phyloP scores from a whole-genome alignment of 1,140 invertebrate genomes.

The Heliconius nattereri region DNA sequence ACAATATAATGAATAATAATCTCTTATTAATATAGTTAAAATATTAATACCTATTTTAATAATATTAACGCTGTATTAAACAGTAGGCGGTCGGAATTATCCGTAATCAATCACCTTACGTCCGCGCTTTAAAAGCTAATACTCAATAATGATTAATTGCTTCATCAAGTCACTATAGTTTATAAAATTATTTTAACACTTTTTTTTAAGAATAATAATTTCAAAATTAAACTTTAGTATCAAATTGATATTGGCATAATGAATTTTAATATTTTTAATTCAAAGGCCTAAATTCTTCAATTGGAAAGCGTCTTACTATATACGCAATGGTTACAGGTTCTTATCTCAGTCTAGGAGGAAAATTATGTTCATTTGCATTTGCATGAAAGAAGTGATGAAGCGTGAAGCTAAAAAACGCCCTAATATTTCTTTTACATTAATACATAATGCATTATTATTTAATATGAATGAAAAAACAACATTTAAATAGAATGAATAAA shows the following conservation, averaged over 20 bases:
- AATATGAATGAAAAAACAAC: too few species aligned
- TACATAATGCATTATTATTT: too few species aligned
- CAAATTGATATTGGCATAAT: constrained; percentile 3
- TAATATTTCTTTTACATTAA: too few species aligned
- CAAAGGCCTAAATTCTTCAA: too few species aligned
- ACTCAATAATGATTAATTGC: constrained; percentile 34
- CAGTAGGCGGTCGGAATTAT: constrained; percentile 35
- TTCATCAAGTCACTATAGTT: constrained; percentile 13
- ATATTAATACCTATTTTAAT: not conserved
- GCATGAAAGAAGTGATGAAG: too few species aligned
- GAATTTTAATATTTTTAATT: constrained; percentile 5
- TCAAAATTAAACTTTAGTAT: not conserved
- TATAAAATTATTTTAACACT: constrained; percentile 15
- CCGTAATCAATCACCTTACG: constrained; percentile 32
- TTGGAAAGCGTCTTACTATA: too few species aligned
- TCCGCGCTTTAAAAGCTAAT: constrained; percentile 15
- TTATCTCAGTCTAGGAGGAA: too few species aligned
- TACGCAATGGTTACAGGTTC: too few species aligned
- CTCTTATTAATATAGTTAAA: not conserved
- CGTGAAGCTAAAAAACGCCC: too few species aligned
- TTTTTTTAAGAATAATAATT: constrained; percentile 1
- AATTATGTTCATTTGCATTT: too few species aligned
- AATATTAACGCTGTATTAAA: constrained; percentile 21
- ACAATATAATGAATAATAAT: not conserved
- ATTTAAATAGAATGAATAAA: too few species aligned